Evolutionary conservation across 2,113 vertebrate genomes (phyloP).

Genomic region (Baryphthengus martii): DNA sequence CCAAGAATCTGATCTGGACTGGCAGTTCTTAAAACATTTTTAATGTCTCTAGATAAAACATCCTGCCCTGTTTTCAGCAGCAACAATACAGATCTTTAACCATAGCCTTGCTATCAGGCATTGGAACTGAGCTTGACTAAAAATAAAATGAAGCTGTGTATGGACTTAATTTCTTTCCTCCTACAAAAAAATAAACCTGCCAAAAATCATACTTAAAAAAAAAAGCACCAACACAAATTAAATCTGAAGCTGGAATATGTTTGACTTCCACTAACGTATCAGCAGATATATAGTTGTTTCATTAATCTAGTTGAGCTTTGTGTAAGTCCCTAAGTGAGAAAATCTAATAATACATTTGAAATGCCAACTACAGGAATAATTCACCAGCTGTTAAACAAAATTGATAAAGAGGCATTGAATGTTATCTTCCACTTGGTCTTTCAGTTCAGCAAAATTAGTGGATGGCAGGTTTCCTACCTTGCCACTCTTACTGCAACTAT

Average conservation of each 20-base stretch:
- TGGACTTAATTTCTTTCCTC: neutral
- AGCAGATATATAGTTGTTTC: conserved; percentile 26
- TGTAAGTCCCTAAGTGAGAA: conserved; percentile 27
- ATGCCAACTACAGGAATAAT: conserved; percentile 11
- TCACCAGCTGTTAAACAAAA: neutral
- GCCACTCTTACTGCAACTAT: conserved; percentile 26
- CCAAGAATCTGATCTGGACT: neutral
- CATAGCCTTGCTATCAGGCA: neutral
- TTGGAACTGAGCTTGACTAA: neutral
- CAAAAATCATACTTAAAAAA: neutral
- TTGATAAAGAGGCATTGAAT: neutral
- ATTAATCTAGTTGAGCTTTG: conserved; percentile 46
- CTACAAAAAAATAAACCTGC: neutral
- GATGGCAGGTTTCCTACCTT: conserved; percentile 38
- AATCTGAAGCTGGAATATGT: neutral
- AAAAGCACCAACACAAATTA: neutral
- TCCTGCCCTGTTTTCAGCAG: neutral
- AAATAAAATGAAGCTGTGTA: conserved; percentile 27
- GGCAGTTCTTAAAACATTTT: neutral
- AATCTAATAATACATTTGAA: conserved; percentile 45
- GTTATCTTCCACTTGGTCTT: neutral
- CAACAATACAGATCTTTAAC: neutral
- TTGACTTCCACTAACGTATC: neutral
- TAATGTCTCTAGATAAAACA: neutral
- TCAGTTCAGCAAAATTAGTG: conserved; percentile 21